Conservation (phyloP, 2,888 invertebrate genomes). For the Schizotus pectinicornis region DNA sequence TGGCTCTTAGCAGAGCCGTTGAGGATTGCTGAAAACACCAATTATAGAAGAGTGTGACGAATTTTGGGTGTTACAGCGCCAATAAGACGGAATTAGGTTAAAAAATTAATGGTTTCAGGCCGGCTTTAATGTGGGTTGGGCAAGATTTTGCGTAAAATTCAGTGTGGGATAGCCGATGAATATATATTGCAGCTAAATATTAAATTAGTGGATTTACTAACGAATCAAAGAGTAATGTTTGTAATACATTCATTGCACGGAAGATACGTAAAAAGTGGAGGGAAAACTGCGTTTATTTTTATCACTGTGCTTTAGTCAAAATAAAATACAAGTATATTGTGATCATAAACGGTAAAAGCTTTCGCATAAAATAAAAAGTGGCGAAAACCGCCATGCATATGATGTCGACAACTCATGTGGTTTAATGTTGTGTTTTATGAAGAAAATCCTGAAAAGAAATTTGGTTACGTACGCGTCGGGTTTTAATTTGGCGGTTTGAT, state of each 20-base stretch:
- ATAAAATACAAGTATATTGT: conserved; percentile 27
- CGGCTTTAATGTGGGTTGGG: too few relatives aligned
- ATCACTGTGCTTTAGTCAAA: conserved; percentile 18
- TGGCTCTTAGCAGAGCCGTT: too few relatives aligned
- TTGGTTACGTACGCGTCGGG: not conserved
- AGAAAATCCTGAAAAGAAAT: conserved; percentile 11
- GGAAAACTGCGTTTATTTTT: conserved; percentile 20
- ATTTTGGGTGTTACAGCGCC: too few relatives aligned
- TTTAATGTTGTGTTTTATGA: conserved; percentile 17
- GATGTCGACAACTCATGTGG: conserved; percentile 16
- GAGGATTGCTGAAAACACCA: too few relatives aligned
- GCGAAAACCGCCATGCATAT: conserved; percentile 16
- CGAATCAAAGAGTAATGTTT: not conserved
- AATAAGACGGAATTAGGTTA: too few relatives aligned
- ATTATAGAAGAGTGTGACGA: too few relatives aligned
- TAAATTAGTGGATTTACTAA: not conserved
- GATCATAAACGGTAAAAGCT: conserved; percentile 25
- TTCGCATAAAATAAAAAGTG: conserved; percentile 24
- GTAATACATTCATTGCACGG: not conserved
- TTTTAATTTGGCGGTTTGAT: too few relatives aligned
- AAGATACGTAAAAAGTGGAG: not conserved
- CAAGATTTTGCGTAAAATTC: too few relatives aligned
- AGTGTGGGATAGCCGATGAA: too few relatives aligned
- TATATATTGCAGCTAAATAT: too few relatives aligned
- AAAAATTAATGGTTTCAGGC: too few relatives aligned